Percentiles rank a stretch among this genome's conserved stretches.
phyloP scores from a whole-genome alignment of 2,113 vertebrate genomes.

The Psittacula cyanocephala region DNA sequence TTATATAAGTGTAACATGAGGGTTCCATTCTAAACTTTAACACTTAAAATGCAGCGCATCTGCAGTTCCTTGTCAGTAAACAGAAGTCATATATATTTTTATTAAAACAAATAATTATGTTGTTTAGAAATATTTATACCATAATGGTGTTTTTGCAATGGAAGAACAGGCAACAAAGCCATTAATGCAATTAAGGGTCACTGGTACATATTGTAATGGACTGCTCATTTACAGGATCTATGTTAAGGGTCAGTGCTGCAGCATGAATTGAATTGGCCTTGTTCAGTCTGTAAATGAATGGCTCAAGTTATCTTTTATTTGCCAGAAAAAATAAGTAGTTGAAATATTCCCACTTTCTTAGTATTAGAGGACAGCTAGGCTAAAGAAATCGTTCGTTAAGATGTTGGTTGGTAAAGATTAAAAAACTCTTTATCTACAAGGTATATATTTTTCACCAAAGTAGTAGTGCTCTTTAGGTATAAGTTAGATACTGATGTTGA shows the following conservation, averaged over 20 bases:
- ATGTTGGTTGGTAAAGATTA: background rate
- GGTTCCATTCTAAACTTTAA: background rate
- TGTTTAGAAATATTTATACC: slow-evolving; percentile 33
- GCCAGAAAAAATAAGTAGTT: background rate
- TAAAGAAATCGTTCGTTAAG: background rate
- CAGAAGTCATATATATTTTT: background rate
- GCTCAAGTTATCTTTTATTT: slow-evolving; percentile 33
- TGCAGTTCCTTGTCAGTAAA: background rate
- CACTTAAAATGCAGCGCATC: background rate
- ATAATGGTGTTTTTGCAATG: slow-evolving; percentile 14
- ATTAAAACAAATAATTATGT: background rate
- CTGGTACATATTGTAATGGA: slow-evolving; percentile 59
- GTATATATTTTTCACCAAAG: background rate
- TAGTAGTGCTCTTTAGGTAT: background rate
- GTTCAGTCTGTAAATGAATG: slow-evolving; percentile 51
- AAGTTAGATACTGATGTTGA: background rate
- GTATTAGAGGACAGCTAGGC: background rate
- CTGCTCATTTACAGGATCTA: slow-evolving; percentile 59
- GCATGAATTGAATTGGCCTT: slow-evolving; percentile 69
- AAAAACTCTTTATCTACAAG: background rate
- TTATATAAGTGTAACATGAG: background rate
- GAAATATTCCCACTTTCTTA: background rate
- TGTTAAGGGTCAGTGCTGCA: slow-evolving; percentile 66
- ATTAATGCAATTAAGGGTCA: slow-evolving; percentile 71
- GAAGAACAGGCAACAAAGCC: slow-evolving; percentile 49